phyloP scores from a whole-genome alignment of 1,140 invertebrate species.

The Sycophaga agraensis region DNA sequence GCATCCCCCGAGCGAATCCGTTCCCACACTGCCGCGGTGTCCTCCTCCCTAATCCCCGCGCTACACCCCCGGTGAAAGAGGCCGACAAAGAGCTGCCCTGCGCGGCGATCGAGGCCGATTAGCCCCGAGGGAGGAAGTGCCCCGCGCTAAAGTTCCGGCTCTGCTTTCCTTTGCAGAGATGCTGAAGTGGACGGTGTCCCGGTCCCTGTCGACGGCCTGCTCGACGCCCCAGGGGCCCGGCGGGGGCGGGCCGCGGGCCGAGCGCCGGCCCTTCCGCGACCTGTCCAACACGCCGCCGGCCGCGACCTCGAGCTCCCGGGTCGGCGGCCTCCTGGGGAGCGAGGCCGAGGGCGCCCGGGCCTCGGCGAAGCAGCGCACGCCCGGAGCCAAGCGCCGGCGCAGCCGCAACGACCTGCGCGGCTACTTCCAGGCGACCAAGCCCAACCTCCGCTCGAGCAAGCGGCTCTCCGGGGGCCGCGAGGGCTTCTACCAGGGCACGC shows the following conservation, averaged over 20 bases:
- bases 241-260: slow-evolving; percentile 40
- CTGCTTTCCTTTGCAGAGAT: too few species aligned
- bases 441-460: slow-evolving; percentile 43
- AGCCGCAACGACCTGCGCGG: slow-evolving; percentile 51
- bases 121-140: too few species aligned
- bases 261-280: slow-evolving; percentile 50
- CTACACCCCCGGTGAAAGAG: background rate
- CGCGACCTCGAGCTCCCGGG: slow-evolving; percentile 30
- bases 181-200: slow-evolving; percentile 58
- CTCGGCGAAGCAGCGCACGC: slow-evolving; percentile 28
- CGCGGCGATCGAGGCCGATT: too few species aligned
- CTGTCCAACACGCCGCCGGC: slow-evolving; percentile 54
- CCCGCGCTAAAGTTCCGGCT: too few species aligned
- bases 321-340: slow-evolving; percentile 17
- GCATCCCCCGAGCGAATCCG: background rate
- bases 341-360: background rate
- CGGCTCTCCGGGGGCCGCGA: slow-evolving; percentile 47
- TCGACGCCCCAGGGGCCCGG: slow-evolving; percentile 50
- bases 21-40: background rate
- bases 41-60: background rate
- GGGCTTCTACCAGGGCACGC: slow-evolving; percentile 55
- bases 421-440: slow-evolving; percentile 55
- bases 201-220: slow-evolving; percentile 51
- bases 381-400: slow-evolving; percentile 46
- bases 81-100: background rate